Conservation (phyloP, 1,140 invertebrate species). For the Macrosteles quadrilineatus region DNA sequence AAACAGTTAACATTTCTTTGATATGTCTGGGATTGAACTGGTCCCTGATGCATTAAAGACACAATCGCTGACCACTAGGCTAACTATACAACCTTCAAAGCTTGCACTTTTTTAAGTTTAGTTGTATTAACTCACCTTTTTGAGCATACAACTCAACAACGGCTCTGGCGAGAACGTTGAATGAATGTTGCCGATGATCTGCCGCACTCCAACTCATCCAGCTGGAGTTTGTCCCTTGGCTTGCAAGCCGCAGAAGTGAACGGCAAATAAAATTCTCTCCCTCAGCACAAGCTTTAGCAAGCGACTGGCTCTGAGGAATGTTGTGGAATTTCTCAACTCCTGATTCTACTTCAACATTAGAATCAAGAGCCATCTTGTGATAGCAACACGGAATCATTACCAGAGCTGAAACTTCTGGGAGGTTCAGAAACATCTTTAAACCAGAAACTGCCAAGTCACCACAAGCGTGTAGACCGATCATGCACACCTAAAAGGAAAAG, state of each 20-base stretch:
- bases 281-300: background rate
- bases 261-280: background rate
- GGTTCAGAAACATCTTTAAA: slow-evolving; percentile 67
- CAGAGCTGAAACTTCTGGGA: slow-evolving; percentile 59
- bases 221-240: slow-evolving; percentile 54
- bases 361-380: slow-evolving; percentile 62
- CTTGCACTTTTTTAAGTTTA: no score
- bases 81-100: no score
- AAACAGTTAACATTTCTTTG: no score
- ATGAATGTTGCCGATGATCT: slow-evolving; percentile 54
- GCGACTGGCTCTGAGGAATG: slow-evolving; percentile 58
- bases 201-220: slow-evolving; percentile 51
- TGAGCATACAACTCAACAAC: slow-evolving; percentile 58
- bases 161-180: slow-evolving; percentile 61
- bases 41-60: no score
- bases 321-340: slow-evolving; percentile 55
- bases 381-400: slow-evolving; percentile 85
- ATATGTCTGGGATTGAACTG: no score
- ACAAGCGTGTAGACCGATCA: slow-evolving; percentile 80
- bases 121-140: no score
- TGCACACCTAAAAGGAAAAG: slow-evolving; percentile 47
- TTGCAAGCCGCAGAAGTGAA: slow-evolving; percentile 57
- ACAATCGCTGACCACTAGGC: no score
- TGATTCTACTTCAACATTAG: background rate
- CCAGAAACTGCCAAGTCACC: slow-evolving; percentile 76